phyloP scores from a whole-genome alignment of 2,888 invertebrate species.

The Acronicta leporina region DNA sequence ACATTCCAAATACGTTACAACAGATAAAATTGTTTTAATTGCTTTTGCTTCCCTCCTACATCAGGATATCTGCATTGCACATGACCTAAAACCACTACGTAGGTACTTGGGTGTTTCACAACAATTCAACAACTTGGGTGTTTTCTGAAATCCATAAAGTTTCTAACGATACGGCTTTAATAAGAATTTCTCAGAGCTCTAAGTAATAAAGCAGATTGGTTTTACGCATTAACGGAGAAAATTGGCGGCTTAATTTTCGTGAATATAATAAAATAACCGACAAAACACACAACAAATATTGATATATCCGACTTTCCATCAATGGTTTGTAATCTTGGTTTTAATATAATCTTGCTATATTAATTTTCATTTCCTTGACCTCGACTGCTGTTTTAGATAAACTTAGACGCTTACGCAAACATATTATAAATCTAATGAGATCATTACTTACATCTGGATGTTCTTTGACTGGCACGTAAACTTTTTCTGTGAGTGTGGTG shows the following conservation, averaged over 20 bases:
- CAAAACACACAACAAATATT: conserved; percentile 3
- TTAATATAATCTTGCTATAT: conserved; percentile 25
- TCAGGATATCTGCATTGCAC: conserved; percentile 23
- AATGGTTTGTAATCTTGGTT: conserved; percentile 3
- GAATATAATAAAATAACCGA: conserved; percentile 26
- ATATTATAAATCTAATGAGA: conserved; percentile 9
- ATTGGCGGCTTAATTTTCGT: conserved; percentile 34
- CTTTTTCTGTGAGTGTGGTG: conserved; percentile 99
- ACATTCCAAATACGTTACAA: not conserved
- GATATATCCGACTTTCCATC: conserved; percentile 3
- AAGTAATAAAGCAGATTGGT: conserved; percentile 45
- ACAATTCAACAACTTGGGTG: conserved; percentile 28
- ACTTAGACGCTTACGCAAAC: conserved; percentile 25
- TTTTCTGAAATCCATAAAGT: conserved; percentile 46
- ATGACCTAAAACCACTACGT: conserved; percentile 23
- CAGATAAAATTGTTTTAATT: conserved; percentile 4
- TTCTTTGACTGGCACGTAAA: conserved; percentile 99
- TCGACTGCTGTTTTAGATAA: conserved; percentile 32
- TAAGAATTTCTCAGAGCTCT: conserved; percentile 44
- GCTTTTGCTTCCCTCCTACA: conserved; percentile 5
- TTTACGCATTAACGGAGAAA: conserved; percentile 34
- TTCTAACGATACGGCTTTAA: conserved; percentile 43
- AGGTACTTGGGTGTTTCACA: conserved; percentile 10
- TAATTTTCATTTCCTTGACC: conserved; percentile 43
- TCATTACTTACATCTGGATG: conserved; percentile 98